A percentile compares a stretch with the other conserved stretches of the same genome.
phyloP scores from a whole-genome alignment of 2,797 vertebrate species.

The Adrianichthys oophorus region DNA sequence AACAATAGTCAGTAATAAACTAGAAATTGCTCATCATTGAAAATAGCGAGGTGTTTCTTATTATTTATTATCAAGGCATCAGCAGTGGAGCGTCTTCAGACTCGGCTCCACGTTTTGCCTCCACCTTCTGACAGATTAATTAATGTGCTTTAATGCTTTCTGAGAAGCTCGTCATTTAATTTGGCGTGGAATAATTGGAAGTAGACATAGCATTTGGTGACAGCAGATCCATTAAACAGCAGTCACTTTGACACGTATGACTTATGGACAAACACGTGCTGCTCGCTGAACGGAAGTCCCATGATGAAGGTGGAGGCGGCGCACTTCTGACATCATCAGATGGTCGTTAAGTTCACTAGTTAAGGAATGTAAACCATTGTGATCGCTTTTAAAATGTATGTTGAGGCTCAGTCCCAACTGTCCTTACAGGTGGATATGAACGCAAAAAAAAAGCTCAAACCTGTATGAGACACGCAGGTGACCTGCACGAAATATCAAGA shows the following conservation, averaged over 20 bases:
- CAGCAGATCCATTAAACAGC: slow-evolving; percentile 60
- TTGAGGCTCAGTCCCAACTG: too few species aligned
- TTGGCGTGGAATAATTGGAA: slow-evolving; percentile 66
- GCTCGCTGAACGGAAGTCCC: not conserved
- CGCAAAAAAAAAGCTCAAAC: too few species aligned
- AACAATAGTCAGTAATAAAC: slow-evolving; percentile 71
- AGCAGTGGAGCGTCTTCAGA: slow-evolving; percentile 39
- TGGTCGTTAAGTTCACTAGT: too few species aligned
- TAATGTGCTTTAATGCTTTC: slow-evolving; percentile 70
- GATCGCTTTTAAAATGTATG: too few species aligned
- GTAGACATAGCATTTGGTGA: slow-evolving; percentile 46
- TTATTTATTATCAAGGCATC: slow-evolving; percentile 63
- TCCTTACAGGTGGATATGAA: too few species aligned
- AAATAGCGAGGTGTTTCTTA: slow-evolving; percentile 57
- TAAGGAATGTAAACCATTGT: too few species aligned
- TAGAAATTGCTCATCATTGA: slow-evolving; percentile 71
- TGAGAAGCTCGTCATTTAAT: slow-evolving; percentile 64
- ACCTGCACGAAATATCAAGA: too few species aligned
- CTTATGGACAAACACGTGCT: slow-evolving; percentile 45
- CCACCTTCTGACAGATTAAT: slow-evolving; percentile 65
- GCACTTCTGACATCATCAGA: slow-evolving; percentile 11
- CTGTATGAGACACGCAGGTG: too few species aligned
- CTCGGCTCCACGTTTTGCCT: slow-evolving; percentile 24
- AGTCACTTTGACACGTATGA: slow-evolving; percentile 55
- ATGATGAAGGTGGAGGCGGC: slow-evolving; percentile 38